Evolutionary conservation across 2,888 invertebrate genomes (phyloP).

Genomic region (Schrankia costaestrigalis): DNA sequence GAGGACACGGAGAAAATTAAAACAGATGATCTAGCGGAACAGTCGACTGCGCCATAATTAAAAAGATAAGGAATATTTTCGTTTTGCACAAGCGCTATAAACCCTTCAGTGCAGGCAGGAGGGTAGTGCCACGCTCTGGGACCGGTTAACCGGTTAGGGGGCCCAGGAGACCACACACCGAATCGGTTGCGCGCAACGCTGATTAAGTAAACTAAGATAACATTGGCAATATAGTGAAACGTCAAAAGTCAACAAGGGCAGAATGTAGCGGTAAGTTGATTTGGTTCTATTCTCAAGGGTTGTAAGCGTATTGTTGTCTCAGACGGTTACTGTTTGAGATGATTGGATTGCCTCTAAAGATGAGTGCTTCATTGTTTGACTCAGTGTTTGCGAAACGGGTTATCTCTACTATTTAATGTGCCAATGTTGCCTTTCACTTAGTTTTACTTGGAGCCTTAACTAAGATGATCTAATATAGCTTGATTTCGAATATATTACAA

Average conservation of each 20-base stretch:
- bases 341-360: constrained; percentile 72
- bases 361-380: constrained; percentile 64
- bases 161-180: constrained; percentile 66
- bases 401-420: constrained; percentile 29
- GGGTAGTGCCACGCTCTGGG: constrained; percentile 36
- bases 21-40: constrained; percentile 75
- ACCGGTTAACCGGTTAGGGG: constrained; percentile 69
- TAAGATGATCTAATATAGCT: no score
- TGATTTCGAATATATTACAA: no score
- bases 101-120: constrained; percentile 53
- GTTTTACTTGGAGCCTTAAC: constrained; percentile 3
- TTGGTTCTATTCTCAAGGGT: constrained; percentile 73
- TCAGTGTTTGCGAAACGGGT: constrained; percentile 43
- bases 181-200: constrained; percentile 65
- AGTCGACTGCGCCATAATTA: constrained; percentile 70
- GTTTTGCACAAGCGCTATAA: constrained; percentile 47
- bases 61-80: constrained; percentile 80
- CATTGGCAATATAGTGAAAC: constrained; percentile 68
- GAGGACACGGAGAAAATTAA: constrained; percentile 66
- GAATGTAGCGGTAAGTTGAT: constrained; percentile 74
- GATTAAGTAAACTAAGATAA: constrained; percentile 81
- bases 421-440: constrained; percentile 10
- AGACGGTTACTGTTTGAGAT: constrained; percentile 74
- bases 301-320: constrained; percentile 63
- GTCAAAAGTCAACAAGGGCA: constrained; percentile 79